These are phyloP conservation scores for Labeo rohita DNA, from an alignment of 2,113 vertebrate species.

Conservation along the genomic window DNA sequence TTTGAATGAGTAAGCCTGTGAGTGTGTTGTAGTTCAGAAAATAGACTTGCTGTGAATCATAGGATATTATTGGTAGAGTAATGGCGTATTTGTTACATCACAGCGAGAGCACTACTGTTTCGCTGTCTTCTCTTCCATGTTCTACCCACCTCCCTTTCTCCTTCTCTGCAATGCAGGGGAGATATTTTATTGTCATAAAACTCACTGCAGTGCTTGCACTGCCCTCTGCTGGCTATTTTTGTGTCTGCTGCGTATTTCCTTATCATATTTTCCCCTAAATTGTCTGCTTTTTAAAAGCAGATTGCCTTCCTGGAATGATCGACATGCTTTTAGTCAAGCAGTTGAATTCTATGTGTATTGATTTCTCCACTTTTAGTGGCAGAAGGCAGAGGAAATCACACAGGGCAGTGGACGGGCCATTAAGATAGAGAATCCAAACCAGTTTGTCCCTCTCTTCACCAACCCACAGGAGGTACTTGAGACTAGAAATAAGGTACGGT, in stretches of 20 bases:
- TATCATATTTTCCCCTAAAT: neutral
- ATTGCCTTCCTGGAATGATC: neutral
- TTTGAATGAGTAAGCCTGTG: neutral
- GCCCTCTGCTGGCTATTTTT: slow-evolving; percentile 72
- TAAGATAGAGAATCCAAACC: slow-evolving; percentile 94
- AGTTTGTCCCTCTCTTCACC: slow-evolving; percentile 97
- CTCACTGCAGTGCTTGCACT: slow-evolving; percentile 56
- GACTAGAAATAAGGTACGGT: slow-evolving; percentile 92
- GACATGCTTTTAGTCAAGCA: neutral
- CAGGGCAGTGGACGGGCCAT: slow-evolving; percentile 88
- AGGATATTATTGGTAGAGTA: neutral
- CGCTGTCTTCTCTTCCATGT: slow-evolving; percentile 40
- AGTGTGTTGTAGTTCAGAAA: neutral
- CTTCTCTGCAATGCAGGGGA: slow-evolving; percentile 80
- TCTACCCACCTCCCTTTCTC: slow-evolving; percentile 57
- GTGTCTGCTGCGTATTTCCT: neutral
- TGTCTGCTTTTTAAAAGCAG: neutral
- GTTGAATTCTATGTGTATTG: neutral
- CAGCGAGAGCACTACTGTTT: neutral
- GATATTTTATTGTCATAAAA: slow-evolving; percentile 48
- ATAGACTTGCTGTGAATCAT: slow-evolving; percentile 9
- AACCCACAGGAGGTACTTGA: slow-evolving; percentile 96
- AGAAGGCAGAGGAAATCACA: slow-evolving; percentile 88
- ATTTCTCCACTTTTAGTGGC: slow-evolving; percentile 80
- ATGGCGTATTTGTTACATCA: neutral